Conservation (phyloP, 23 tunicate genomes). For the Styela clava region DNA sequence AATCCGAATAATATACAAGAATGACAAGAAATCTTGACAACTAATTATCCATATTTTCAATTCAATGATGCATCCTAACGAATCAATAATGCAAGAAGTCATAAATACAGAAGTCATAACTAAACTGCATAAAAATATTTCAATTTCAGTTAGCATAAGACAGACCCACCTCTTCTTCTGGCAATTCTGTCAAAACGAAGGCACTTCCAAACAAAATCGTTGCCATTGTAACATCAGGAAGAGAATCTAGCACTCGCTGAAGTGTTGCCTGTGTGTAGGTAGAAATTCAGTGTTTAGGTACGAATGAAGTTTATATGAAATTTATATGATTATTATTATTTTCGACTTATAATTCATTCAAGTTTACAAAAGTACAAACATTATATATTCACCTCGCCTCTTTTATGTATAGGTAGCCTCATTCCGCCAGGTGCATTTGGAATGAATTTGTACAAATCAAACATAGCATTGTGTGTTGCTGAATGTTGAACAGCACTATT, state of each 20-base stretch:
- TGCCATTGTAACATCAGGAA: conserved; percentile 60
- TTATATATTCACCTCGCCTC: conserved; percentile 27
- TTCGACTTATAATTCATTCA: too few species aligned
- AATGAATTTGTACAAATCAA: conserved; percentile 35
- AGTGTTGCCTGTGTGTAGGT: conserved; percentile 57
- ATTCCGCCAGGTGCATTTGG: conserved; percentile 26
- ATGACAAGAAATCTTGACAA: too few species aligned
- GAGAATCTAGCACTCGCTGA: conserved; percentile 44
- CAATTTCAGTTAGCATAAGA: too few species aligned
- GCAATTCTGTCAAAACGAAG: conserved; percentile 36
- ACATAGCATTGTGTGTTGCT: conserved; percentile 34
- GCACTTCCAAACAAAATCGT: conserved; percentile 28
- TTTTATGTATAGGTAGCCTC: conserved; percentile 18
- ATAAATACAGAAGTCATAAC: too few species aligned
- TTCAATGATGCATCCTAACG: too few species aligned
- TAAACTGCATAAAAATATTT: too few species aligned
- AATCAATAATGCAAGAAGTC: too few species aligned
- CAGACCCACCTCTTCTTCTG: conserved; percentile 59
- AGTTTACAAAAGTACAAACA: too few species aligned
- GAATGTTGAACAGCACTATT: conserved; percentile 26
- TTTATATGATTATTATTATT: conserved; percentile 1
- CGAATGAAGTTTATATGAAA: neutral
- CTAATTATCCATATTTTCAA: too few species aligned
- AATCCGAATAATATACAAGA: too few species aligned
- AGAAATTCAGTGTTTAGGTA: too few species aligned